Evolutionary conservation across 2,113 vertebrate genomes (phyloP).

Genomic region (Anseranas semipalmata): DNA sequence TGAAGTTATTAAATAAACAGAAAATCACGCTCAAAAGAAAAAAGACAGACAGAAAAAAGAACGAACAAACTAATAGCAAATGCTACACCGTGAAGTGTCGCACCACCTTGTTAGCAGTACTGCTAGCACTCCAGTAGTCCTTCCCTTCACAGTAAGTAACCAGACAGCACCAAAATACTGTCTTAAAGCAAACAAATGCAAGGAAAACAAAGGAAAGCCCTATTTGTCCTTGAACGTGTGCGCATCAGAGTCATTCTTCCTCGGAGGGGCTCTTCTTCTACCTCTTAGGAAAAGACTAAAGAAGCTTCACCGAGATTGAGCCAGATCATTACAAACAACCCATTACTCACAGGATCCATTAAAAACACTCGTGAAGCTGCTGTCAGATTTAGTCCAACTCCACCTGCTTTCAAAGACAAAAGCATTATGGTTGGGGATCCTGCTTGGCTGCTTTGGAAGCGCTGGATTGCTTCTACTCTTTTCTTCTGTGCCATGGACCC

Average conservation of each 20-base stretch:
- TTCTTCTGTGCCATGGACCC: conserved; percentile 87
- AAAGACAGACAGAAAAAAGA: not conserved
- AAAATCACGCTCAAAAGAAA: no score
- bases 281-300: not conserved
- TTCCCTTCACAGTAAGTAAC: not conserved
- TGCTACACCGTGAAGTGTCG: not conserved
- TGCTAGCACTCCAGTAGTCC: not conserved
- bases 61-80: not conserved
- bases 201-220: not conserved
- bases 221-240: not conserved
- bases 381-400: conserved; percentile 90
- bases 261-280: not conserved
- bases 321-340: not conserved
- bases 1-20: not conserved
- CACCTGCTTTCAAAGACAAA: conserved; percentile 90
- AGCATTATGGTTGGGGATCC: conserved; percentile 87
- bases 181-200: not conserved
- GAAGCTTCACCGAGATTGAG: not conserved
- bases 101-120: not conserved
- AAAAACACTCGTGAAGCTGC: conserved; percentile 89
- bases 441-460: conserved; percentile 83
- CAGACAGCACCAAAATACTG: not conserved
- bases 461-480: conserved; percentile 83
- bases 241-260: not conserved
- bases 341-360: conserved; percentile 88